A percentile compares a stretch with the other conserved stretches of the same genome.
Conservation (phyloP, 2,113 vertebrate genomes). For the Pardalotus punctatus region DNA sequence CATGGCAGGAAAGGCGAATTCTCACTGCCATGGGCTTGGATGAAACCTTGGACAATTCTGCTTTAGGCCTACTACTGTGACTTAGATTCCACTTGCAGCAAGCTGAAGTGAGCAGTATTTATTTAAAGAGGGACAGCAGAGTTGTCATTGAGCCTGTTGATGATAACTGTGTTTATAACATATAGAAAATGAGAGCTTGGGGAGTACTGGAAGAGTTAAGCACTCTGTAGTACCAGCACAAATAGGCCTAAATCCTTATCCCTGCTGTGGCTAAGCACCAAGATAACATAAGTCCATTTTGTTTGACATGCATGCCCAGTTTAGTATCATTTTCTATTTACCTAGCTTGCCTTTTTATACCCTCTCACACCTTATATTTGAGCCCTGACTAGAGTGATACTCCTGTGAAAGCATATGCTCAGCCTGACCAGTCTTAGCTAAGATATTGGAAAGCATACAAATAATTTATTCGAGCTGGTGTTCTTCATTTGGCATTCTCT, state of each 20-base stretch:
- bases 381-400: background rate
- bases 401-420: background rate
- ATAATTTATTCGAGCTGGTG: background rate
- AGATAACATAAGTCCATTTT: background rate
- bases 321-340: background rate
- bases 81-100: background rate
- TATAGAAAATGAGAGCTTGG: background rate
- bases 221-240: background rate
- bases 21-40: background rate
- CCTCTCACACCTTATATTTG: background rate
- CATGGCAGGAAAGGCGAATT: background rate
- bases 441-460: background rate
- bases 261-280: background rate
- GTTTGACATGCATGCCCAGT: background rate
- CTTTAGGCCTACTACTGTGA: background rate
- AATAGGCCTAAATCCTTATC: background rate
- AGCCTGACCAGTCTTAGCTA: background rate
- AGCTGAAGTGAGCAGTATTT: background rate
- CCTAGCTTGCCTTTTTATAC: background rate
- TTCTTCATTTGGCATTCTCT: background rate
- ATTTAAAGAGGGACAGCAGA: background rate
- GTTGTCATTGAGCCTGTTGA: background rate
- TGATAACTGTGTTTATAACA: background rate
- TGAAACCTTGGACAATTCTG: background rate
- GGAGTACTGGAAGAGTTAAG: background rate